Evolutionary conservation across 2,888 invertebrate genomes (phyloP), one percentile per base, ranked within the genome.

Genomic region (Pyrochroa serraticornis): DNA sequence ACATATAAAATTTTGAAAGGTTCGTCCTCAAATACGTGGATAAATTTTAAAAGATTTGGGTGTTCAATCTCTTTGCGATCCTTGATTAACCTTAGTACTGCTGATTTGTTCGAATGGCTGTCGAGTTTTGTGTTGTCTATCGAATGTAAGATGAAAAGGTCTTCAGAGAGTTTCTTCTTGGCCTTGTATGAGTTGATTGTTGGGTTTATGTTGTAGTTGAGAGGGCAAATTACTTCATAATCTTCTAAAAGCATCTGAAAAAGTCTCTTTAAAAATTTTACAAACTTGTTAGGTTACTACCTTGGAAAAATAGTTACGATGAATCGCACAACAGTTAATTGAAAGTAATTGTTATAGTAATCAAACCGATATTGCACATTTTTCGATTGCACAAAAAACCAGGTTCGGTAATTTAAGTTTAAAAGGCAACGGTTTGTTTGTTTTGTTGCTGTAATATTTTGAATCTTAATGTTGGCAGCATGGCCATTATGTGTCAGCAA

Each of bases 71-170:
- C 45, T 53, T 72, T 82, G 77, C 73, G 62, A 13, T 65, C 53
- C 33, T 65, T 55, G 30, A 76, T 62, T 54, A 65, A 68, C 31
- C 66, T 65, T 9, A 67, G 44, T 3, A 76, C 59, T 8, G 12
- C 22, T 71, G 84, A 80, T 66, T 83, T 84, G 61, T 84, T 82
- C 5, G 22, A 22, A 2, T 77, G 74, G 60, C 85, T 83, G 49
- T 80, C 78, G 75, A 84, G 77, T 42, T 81, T 77, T 39, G 83
- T 83, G 68, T 84, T 86, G 68, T 84, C 82, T 66, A 88, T 79
- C 38, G 84, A 84, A 73, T 86, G 86, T 86, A 87, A 87, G 1
- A 85, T 84, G 67, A 81, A 83, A 1, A 84, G 74, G 68, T 83
- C 78, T 7, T 81, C 81, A 50, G 82, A 83, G 56, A 72, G 71